These are phyloP conservation scores for Baryphthengus martii DNA, from an alignment of 2,113 vertebrate genomes.

Conservation along the genomic window DNA sequence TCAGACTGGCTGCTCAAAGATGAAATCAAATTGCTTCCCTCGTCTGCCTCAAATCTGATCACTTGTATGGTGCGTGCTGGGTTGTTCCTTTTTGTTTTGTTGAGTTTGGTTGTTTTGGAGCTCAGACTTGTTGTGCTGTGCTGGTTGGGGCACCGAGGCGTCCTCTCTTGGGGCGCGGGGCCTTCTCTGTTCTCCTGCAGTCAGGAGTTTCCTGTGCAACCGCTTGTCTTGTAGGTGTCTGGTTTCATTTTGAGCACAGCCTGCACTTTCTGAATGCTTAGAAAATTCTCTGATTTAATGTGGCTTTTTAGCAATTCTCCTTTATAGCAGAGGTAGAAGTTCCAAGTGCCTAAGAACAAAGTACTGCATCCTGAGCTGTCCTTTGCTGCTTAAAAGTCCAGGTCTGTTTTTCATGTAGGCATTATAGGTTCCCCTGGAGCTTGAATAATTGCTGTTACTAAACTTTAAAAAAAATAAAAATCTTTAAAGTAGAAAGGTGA, in stretches of 20 bases:
- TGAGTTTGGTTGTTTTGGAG: background rate
- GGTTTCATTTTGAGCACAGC: background rate
- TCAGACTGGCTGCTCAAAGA: background rate
- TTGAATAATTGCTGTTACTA: background rate
- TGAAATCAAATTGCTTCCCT: background rate
- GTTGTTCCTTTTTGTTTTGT: background rate
- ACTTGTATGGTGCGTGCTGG: rapidly evolving
- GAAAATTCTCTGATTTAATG: background rate
- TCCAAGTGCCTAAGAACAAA: background rate
- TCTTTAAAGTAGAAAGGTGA: background rate
- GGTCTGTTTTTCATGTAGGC: background rate
- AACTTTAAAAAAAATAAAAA: background rate
- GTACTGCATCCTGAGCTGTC: background rate
- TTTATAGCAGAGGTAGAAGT: background rate
- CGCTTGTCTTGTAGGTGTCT: background rate
- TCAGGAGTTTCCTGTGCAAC: background rate
- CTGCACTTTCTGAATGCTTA: background rate
- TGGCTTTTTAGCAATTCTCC: background rate
- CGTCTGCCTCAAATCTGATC: background rate
- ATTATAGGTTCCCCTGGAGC: background rate
- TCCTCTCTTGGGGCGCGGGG: rapidly evolving
- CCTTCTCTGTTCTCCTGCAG: background rate
- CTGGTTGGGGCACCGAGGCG: background rate
- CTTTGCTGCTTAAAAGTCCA: background rate
- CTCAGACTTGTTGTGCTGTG: background rate